Conservation (phyloP, 2,888 invertebrate genomes). For the Lasioglossum oenotherae region DNA sequence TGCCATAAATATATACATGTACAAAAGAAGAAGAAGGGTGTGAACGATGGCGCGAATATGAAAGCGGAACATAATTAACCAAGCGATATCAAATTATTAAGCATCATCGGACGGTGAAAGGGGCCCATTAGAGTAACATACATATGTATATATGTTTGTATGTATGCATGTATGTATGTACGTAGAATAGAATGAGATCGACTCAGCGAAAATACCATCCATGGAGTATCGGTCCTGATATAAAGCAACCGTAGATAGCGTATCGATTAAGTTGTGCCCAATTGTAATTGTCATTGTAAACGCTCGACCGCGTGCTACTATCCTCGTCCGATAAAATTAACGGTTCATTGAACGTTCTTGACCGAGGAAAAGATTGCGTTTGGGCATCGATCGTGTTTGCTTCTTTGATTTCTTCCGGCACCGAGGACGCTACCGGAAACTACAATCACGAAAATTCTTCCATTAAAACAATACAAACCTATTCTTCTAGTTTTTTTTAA, state of each 20-base stretch:
- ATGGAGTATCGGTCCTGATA: constrained; percentile 79
- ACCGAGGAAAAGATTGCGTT: constrained; percentile 17
- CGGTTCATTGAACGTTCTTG: constrained; percentile 57
- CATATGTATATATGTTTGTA: background rate
- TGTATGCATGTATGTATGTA: background rate
- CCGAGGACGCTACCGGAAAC: constrained; percentile 21
- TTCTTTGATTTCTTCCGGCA: constrained; percentile 31
- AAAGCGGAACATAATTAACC: constrained; percentile 20
- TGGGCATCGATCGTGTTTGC: constrained; percentile 22
- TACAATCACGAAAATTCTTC: constrained; percentile 14
- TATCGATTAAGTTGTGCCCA: constrained; percentile 79
- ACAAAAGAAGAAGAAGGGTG: constrained; percentile 21
- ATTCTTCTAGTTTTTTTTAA: background rate
- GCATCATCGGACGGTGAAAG: no score
- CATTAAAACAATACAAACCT: background rate
- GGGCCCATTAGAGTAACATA: background rate
- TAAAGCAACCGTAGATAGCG: constrained; percentile 77
- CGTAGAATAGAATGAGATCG: background rate
- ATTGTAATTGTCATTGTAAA: constrained; percentile 76
- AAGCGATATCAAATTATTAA: background rate
- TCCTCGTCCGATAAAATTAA: constrained; percentile 65
- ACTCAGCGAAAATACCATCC: constrained; percentile 72
- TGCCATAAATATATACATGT: background rate
- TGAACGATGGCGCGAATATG: background rate
- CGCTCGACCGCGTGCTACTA: constrained; percentile 17